phyloP scores from a whole-genome alignment of 2,888 invertebrate genomes.

The Ellobium chinense region DNA sequence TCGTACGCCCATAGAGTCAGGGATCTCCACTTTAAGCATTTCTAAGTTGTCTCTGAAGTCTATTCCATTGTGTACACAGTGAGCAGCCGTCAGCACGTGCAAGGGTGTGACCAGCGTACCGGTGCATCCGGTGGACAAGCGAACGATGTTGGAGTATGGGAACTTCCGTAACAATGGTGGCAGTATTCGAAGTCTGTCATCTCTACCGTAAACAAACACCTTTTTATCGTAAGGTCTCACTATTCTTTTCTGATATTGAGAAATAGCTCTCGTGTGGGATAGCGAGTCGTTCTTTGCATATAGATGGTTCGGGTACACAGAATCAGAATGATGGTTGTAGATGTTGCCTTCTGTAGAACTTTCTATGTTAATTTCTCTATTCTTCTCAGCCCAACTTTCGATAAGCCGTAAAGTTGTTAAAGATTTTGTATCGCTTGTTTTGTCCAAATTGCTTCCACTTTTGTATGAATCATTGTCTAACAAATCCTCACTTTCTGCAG shows the following conservation, averaged over 20 bases:
- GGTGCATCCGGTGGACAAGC: constrained; percentile 72
- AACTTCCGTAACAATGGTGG: constrained; percentile 60
- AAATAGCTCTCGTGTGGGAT: background rate
- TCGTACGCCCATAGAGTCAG: constrained; percentile 64
- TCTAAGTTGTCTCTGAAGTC: constrained; percentile 63
- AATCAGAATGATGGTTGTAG: background rate
- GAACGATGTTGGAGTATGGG: constrained; percentile 72
- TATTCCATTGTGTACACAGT: constrained; percentile 72
- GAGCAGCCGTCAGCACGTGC: constrained; percentile 75
- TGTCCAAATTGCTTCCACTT: too few relatives aligned
- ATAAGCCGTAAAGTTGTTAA: background rate
- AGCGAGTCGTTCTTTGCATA: background rate
- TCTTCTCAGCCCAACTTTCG: background rate
- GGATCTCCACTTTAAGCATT: constrained; percentile 69
- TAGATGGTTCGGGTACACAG: background rate
- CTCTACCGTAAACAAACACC: constrained; percentile 58
- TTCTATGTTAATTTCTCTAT: background rate
- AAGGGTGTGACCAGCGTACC: constrained; percentile 71
- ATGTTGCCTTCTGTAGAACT: background rate
- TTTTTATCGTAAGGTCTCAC: constrained; percentile 46
- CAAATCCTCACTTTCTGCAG: background rate
- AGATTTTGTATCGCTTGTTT: background rate
- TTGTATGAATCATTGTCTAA: background rate
- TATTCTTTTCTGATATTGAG: background rate
- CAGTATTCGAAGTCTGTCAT: constrained; percentile 57